Evolutionary conservation across 2,888 invertebrate species (phyloP), one percentile per base, ranked within the genome.

Genomic region (Phyllotreta striolata): DNA sequence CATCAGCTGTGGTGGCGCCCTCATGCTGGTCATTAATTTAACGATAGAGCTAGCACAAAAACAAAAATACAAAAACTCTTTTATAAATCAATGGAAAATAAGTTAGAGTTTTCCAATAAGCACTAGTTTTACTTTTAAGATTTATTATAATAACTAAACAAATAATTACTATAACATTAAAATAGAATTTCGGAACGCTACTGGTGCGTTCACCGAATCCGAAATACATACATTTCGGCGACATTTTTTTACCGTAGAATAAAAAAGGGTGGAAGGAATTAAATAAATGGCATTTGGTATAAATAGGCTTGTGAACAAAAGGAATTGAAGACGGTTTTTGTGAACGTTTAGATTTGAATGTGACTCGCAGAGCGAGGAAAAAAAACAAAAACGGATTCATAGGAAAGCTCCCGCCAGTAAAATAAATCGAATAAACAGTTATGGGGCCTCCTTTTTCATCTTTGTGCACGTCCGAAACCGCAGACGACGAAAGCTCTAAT

Each of bases 221-320:
- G 24, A 24, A 24, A 24, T 24, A 24, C 24, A 24, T 24, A 24
- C 24, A 24, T 24, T 24, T 52, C 59, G n/a, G 51, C 35, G 8
- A 59, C 40, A 59, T 43, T 59, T 51, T 59, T 59, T 37, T 59
- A 41, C 34, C 34, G 34, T 41, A 37, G 13, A 4, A 13, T 35
- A 35, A 44, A 38, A 38, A 37, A 44, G 46, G 56, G 37, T 56
- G 10, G 46, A 59, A 52, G 10, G 59, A 59, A 51, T 59, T 51
- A 59, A n/a, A 43, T 59, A 13, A 41, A 52, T 43, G 43, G 43
- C 14, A 37, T 59, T 59, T 58, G 41, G 43, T 59, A 59, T 43
- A 59, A 59, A 59, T 59, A 59, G 59, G 59, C 59, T 59, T 24
- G 51, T 43, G 59, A 59, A 52, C 59, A 59, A 59, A 58, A 38